phyloP scores from a whole-genome alignment of 2,113 vertebrate genomes.

The Diadophis punctatus region DNA sequence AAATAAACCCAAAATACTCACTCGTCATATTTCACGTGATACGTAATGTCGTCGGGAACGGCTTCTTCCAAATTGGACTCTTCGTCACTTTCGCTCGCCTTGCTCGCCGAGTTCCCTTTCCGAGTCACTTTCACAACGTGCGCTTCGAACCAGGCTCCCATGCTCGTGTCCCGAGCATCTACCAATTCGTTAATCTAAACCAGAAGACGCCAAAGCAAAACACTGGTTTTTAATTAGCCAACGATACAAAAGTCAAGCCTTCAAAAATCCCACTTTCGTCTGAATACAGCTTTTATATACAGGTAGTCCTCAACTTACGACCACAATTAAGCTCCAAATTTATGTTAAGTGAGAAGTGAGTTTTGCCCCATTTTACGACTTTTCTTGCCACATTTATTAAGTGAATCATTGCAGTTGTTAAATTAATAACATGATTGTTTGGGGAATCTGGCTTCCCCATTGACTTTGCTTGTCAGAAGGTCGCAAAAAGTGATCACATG shows the following conservation, averaged over 20 bases:
- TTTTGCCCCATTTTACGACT: too few relatives aligned
- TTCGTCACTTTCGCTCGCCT: constrained; percentile 38
- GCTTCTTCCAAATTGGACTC: constrained; percentile 26
- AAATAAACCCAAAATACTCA: constrained; percentile 64
- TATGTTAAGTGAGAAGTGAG: too few relatives aligned
- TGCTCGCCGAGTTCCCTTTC: constrained; percentile 35
- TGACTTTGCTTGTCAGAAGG: too few relatives aligned
- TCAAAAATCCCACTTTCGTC: neutral
- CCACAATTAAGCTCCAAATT: too few relatives aligned
- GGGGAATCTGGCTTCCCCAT: too few relatives aligned
- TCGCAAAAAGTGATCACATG: too few relatives aligned
- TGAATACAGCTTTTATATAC: neutral
- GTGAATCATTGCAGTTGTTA: too few relatives aligned
- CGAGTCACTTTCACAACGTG: constrained; percentile 82
- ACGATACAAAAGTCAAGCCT: neutral
- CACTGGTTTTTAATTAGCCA: neutral
- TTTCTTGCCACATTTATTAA: too few relatives aligned
- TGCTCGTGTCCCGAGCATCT: constrained; percentile 87
- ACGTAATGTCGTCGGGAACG: constrained; percentile 67
- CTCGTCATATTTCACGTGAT: constrained; percentile 97
- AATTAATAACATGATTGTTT: too few relatives aligned
- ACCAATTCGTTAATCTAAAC: constrained; percentile 86
- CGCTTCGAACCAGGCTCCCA: constrained; percentile 97
- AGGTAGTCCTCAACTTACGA: neutral
- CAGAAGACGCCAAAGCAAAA: neutral